These are phyloP conservation scores for Triops longicaudatus DNA, from an alignment of 1,140 invertebrate species.

Conservation along the genomic window DNA sequence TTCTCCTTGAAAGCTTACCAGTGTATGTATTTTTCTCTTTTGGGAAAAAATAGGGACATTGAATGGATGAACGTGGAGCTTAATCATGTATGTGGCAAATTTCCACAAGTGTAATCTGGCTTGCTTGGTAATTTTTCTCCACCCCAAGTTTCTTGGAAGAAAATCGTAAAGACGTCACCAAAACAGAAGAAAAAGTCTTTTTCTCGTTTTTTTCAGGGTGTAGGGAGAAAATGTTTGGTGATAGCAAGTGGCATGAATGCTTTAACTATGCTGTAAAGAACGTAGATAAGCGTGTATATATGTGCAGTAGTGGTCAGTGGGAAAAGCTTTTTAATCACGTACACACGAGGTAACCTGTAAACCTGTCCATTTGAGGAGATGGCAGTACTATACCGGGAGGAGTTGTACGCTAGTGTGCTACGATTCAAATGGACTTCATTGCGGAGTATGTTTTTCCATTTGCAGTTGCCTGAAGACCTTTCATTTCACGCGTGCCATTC, in stretches of 20 bases:
- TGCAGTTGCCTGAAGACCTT: background rate
- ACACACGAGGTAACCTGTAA: constrained; percentile 2
- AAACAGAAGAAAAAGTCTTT: background rate
- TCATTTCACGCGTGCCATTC: background rate
- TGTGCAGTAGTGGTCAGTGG: background rate
- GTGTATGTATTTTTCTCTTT: too few relatives aligned
- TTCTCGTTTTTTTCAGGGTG: background rate
- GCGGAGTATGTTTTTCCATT: background rate
- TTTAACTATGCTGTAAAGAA: background rate
- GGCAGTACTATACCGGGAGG: background rate
- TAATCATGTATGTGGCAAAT: too few relatives aligned
- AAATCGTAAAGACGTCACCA: background rate
- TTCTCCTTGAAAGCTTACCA: too few relatives aligned
- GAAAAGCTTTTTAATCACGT: constrained; percentile 2
- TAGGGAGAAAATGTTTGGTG: background rate
- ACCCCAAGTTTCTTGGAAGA: background rate
- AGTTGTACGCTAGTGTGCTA: background rate
- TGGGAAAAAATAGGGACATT: too few relatives aligned
- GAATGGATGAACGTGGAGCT: too few relatives aligned
- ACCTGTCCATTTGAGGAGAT: background rate
- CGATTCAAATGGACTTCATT: background rate
- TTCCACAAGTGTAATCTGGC: background rate
- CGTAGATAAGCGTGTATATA: background rate
- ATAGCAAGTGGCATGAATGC: background rate
- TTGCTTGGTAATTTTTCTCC: background rate